Percentiles rank a stretch among this genome's conserved stretches.
These are phyloP conservation scores for Chrysomela aeneicollis DNA, from an alignment of 2,888 invertebrate species.

Conservation along the genomic window DNA sequence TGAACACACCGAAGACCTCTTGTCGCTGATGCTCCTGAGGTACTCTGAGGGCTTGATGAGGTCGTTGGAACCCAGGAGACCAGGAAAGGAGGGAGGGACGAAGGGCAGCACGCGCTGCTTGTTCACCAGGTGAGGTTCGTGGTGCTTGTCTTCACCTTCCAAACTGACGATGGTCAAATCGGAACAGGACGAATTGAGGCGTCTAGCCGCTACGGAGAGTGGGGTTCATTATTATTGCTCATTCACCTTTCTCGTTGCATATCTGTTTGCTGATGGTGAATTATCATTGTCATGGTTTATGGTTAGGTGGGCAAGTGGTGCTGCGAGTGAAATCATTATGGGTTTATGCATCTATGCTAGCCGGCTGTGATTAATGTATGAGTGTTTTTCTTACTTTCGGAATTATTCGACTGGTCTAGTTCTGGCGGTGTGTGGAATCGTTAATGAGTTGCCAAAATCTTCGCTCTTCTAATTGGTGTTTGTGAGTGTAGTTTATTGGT, in stretches of 20 bases:
- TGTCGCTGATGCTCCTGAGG: constrained; percentile 80
- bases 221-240: constrained; percentile 20
- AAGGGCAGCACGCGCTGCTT: constrained; percentile 88
- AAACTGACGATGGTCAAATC: constrained; percentile 63
- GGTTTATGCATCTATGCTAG: constrained; percentile 8
- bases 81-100: constrained; percentile 89
- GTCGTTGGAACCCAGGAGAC: constrained; percentile 74
- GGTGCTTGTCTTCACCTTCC: constrained; percentile 62
- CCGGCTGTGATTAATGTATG: neutral
- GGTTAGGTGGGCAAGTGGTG: constrained; percentile 24
- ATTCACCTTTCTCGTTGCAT: constrained; percentile 31
- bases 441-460: constrained; percentile 15
- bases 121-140: constrained; percentile 74
- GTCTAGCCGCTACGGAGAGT: constrained; percentile 54
- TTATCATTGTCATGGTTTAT: constrained; percentile 19
- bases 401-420: constrained; percentile 5
- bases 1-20: constrained; percentile 63
- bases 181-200: constrained; percentile 60
- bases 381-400: constrained; percentile 15
- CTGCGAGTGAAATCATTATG: constrained; percentile 17
- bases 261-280: too few relatives aligned
- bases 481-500: neutral
- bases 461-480: too few relatives aligned
- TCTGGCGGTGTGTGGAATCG: neutral
- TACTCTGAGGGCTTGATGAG: constrained; percentile 94